phyloP scores from a whole-genome alignment of 2,888 invertebrate genomes.

The Scaeva pyrastri region DNA sequence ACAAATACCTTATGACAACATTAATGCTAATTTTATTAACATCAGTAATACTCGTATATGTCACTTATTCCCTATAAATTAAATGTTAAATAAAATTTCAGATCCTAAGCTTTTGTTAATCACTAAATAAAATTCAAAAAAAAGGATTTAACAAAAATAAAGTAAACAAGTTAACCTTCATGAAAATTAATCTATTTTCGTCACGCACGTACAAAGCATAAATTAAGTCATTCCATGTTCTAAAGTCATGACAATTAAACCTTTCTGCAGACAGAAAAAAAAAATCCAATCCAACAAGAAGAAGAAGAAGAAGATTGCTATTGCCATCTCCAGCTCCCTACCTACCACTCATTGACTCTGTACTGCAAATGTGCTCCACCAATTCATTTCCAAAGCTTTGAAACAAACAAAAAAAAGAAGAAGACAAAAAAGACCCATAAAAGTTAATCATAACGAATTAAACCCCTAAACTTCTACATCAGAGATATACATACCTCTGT shows the following conservation, averaged over 20 bases:
- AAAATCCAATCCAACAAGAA: slow-evolving; percentile 15
- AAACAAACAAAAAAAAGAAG: slow-evolving; percentile 13
- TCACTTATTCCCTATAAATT: not conserved
- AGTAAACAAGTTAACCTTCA: not conserved
- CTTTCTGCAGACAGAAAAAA: slow-evolving; percentile 2
- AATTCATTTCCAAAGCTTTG: slow-evolving; percentile 1
- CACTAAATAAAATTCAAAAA: slow-evolving; percentile 37
- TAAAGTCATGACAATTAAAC: slow-evolving; percentile 68
- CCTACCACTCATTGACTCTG: slow-evolving; percentile 14
- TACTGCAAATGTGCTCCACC: not conserved
- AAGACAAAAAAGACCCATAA: slow-evolving; percentile 26
- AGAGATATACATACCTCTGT: slow-evolving; percentile 35
- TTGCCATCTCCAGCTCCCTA: slow-evolving; percentile 16
- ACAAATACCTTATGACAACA: too few species aligned
- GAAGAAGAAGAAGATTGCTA: slow-evolving; percentile 35
- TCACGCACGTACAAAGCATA: slow-evolving; percentile 66
- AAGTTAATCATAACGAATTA: slow-evolving; percentile 75
- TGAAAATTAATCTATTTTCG: slow-evolving; percentile 36
- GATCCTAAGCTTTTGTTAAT: slow-evolving; percentile 21
- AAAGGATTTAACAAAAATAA: not conserved
- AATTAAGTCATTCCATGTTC: slow-evolving; percentile 64
- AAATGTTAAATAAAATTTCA: slow-evolving; percentile 19
- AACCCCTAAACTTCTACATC: slow-evolving; percentile 59
- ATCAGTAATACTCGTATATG: not conserved
- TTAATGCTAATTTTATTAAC: not conserved